Base-by-base conservation (phyloP, 2,797 vertebrate genomes). In the Pseudochromis fuscus region DNA sequence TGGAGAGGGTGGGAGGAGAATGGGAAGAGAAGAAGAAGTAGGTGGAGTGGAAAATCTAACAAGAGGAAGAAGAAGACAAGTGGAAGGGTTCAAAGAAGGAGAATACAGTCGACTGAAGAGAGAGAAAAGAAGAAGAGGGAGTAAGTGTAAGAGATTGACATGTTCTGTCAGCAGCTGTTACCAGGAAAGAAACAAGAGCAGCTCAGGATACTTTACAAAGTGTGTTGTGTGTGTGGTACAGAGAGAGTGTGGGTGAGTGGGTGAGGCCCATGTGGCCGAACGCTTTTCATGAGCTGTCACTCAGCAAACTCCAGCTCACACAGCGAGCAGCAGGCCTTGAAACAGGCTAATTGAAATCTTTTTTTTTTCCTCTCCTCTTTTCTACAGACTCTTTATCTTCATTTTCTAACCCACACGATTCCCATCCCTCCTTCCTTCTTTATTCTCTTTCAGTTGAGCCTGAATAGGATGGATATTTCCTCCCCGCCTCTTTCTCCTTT, bases 271-370 rank as follows among this genome's bases (percentile, higher is more conserved):
- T 78, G 68, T 76, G 78, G 80, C 78, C 61, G 59, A 62, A 52
- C 2, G 4, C 72, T 67, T 79, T 55, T 66, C 66, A 58, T 77
- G 55, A 84, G 64, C 79, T 83, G 88, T 84, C 87, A 88, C 28
- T 87, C 88, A 85, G 16, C n/a, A 61, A 52, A 76, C 53, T 50
- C 38, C 45, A 51, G 52, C 21, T 16, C 70, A 52, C 56, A 49
- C 79, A 25, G 59, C 1, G 10, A 69, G 56, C 68, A 73, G 67
- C 38, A 11, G 37, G 44, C 11, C 37, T 45, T 55, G 19, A 74
- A 75, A 75, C 24, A 27, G 50, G 46, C 53, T 72, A 50, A 82
- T 65, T 83, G 69, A 68, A 86, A 75, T 69, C 74, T 38, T n/a
- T n/a, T n/a, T n/a, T n/a, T n/a, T n/a, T n/a, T n/a, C n/a, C 24